Percentiles rank a stretch among this genome's conserved stretches.
phyloP scores from a whole-genome alignment of 2,797 vertebrate genomes.

The Perodicticus potto region DNA sequence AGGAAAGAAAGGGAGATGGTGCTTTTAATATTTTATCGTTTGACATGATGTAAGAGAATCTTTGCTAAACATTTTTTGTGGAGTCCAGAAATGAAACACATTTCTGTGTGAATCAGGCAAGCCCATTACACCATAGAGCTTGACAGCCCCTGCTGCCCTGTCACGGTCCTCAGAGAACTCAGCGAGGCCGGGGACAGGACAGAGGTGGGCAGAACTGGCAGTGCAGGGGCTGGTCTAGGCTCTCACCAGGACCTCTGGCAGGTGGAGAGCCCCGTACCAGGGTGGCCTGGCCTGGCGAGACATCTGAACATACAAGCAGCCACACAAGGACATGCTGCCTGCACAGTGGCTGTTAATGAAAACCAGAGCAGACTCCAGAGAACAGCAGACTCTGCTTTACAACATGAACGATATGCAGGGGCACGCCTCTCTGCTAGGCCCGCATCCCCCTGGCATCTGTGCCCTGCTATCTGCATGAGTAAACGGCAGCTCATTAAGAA shows the following conservation, averaged over 20 bases:
- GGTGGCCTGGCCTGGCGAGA: background rate
- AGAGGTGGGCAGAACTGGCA: background rate
- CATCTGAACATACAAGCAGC: background rate
- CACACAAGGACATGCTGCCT: background rate
- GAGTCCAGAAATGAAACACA: background rate
- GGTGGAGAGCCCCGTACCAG: background rate
- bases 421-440: background rate
- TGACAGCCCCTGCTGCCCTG: background rate
- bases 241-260: background rate
- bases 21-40: background rate
- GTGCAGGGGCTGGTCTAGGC: background rate
- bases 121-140: background rate
- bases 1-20: background rate
- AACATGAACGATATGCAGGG: background rate
- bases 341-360: background rate
- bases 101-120: background rate
- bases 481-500: constrained; percentile 80
- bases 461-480: constrained; percentile 77
- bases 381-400: background rate
- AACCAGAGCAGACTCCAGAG: background rate
- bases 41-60: background rate
- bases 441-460: constrained; percentile 55
- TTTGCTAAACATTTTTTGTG: background rate
- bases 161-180: background rate
- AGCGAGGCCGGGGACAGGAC: fast-evolving